A percentile compares a stretch with the other conserved stretches of the same genome.
Conservation (phyloP, 2,888 invertebrate genomes). For the Rosalia funebris region DNA sequence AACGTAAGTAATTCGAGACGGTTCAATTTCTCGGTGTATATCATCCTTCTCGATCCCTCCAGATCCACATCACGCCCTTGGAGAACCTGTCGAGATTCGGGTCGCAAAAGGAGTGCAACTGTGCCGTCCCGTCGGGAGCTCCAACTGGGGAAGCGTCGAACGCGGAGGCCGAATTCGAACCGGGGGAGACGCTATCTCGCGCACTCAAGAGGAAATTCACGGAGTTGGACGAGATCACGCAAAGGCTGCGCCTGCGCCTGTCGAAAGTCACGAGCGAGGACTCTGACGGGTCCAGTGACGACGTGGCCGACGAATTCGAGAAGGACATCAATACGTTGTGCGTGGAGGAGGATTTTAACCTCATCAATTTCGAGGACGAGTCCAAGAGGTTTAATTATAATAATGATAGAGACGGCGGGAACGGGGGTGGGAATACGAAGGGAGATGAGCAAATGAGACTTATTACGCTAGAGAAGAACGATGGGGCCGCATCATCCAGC, state of each 20-base stretch:
- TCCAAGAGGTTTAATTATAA: conserved; percentile 37
- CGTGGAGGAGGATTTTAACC: conserved; percentile 60
- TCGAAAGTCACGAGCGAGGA: conserved; percentile 69
- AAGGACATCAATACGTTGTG: conserved; percentile 67
- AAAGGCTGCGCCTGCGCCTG: conserved; percentile 68
- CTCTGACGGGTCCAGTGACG: conserved; percentile 62
- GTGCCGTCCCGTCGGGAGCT: not conserved
- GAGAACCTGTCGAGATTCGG: conserved; percentile 29
- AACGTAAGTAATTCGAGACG: conserved; percentile 61
- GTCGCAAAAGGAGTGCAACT: conserved; percentile 17
- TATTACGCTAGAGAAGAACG: not conserved
- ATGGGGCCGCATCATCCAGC: not conserved
- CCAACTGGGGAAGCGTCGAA: not conserved
- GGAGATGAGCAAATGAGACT: not conserved
- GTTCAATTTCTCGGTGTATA: not conserved
- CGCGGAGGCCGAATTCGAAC: conserved; percentile 40
- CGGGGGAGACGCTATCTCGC: conserved; percentile 60
- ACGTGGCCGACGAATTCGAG: conserved; percentile 68
- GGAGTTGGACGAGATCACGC: conserved; percentile 73
- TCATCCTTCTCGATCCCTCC: no score
- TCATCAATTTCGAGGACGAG: conserved; percentile 56
- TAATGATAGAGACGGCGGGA: conserved; percentile 12
- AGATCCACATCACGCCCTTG: conserved; percentile 68
- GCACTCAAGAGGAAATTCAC: conserved; percentile 71
- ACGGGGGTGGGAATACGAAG: not conserved